Conservation (phyloP, 2,113 vertebrate species). For the Sapayoa aenigma region DNA sequence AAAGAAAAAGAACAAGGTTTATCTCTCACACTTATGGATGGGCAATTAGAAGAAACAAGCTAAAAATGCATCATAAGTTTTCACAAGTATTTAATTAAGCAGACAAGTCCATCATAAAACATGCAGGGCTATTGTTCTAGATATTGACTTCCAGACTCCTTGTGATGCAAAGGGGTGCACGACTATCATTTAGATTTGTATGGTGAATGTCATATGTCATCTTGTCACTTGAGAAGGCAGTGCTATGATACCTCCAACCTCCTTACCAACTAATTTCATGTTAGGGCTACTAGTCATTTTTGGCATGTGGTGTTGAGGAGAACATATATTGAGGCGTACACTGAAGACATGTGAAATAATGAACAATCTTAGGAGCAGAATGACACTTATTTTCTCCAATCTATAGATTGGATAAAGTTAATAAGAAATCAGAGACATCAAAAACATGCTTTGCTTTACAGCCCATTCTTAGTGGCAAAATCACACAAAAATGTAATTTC, state of each 20-base stretch:
- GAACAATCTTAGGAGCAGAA: background rate
- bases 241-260: background rate
- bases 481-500: background rate
- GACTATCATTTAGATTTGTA: background rate
- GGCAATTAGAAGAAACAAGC: background rate
- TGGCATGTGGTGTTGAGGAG: background rate
- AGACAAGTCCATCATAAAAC: background rate
- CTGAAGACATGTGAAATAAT: background rate
- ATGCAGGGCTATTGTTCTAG: background rate
- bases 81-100: background rate
- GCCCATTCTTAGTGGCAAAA: background rate
- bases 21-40: background rate
- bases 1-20: background rate
- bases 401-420: background rate
- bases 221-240: background rate
- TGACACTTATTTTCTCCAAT: background rate
- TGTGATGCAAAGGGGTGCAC: fast-evolving
- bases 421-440: background rate
- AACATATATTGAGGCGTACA: background rate
- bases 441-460: background rate
- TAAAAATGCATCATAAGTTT: background rate
- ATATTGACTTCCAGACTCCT: background rate
- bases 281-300: background rate
- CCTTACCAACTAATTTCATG: background rate
- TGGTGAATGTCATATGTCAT: background rate